Evolutionary conservation across 2,113 vertebrate species (phyloP).

Genomic region (Sphaerodactylus townsendi): DNA sequence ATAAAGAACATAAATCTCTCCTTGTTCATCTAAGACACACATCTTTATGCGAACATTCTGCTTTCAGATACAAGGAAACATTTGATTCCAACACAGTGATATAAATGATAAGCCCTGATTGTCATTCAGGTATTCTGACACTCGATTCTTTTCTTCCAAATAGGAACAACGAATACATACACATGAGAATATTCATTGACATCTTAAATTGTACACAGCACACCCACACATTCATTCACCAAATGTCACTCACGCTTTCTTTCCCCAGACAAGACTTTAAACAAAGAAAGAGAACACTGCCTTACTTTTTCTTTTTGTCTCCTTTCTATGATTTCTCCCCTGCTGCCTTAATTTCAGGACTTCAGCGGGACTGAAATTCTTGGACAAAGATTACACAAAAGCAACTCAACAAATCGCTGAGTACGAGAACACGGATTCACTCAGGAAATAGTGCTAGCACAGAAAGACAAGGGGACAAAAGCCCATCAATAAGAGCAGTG

Average conservation of each 20-base stretch:
- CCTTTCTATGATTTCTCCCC: conserved; percentile 4
- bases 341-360: conserved; percentile 38
- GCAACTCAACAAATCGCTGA: conserved; percentile 23
- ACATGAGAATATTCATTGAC: neutral
- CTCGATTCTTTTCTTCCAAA: conserved; percentile 2
- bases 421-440: conserved; percentile 8
- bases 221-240: neutral
- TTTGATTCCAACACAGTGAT: neutral
- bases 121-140: neutral
- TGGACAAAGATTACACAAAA: conserved; percentile 23
- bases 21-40: neutral
- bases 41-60: neutral
- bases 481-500: conserved; percentile 41
- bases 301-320: conserved; percentile 46
- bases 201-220: rapidly evolving
- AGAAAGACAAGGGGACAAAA: conserved; percentile 60
- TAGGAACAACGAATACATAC: neutral
- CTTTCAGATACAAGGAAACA: neutral
- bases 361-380: conserved; percentile 27
- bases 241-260: conserved; percentile 27
- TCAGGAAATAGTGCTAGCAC: conserved; percentile 30
- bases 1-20: neutral
- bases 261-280: conserved; percentile 47
- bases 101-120: neutral
- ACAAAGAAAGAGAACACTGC: conserved; percentile 58